Percentiles rank a stretch among this genome's conserved stretches.
phyloP scores from a whole-genome alignment of 2,113 vertebrate genomes.

The Saimiri boliviensis region DNA sequence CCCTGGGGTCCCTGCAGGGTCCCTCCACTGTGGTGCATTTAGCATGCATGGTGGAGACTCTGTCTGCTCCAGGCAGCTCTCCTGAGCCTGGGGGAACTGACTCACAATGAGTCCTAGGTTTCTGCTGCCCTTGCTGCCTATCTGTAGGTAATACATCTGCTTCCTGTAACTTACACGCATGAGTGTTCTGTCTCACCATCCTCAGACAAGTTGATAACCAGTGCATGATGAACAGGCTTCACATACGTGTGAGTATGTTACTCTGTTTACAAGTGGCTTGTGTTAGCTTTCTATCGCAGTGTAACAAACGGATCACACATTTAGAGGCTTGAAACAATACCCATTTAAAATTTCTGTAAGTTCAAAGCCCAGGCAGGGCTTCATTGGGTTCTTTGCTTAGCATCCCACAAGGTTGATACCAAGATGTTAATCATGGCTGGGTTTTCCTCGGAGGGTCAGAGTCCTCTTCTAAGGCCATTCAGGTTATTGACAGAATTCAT shows the following conservation, averaged over 20 bases:
- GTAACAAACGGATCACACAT: background rate
- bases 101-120: background rate
- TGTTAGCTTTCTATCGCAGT: background rate
- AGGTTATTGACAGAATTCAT: background rate
- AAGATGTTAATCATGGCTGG: background rate
- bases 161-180: background rate
- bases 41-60: background rate
- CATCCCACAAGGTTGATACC: background rate
- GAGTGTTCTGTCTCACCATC: background rate
- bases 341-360: background rate
- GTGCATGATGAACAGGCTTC: background rate
- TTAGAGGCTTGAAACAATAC: background rate
- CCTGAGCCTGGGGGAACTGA: background rate
- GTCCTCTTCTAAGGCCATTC: background rate
- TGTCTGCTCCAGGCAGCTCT: background rate
- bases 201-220: background rate
- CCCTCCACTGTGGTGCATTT: background rate
- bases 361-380: background rate
- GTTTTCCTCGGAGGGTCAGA: background rate
- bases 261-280: background rate
- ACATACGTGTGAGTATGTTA: accelerated
- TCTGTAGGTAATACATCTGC: background rate
- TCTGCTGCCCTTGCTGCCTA: background rate
- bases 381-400: background rate
- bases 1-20: background rate